Evolutionary conservation across 2,797 vertebrate species (phyloP).

Genomic region (Champsocephalus esox): DNA sequence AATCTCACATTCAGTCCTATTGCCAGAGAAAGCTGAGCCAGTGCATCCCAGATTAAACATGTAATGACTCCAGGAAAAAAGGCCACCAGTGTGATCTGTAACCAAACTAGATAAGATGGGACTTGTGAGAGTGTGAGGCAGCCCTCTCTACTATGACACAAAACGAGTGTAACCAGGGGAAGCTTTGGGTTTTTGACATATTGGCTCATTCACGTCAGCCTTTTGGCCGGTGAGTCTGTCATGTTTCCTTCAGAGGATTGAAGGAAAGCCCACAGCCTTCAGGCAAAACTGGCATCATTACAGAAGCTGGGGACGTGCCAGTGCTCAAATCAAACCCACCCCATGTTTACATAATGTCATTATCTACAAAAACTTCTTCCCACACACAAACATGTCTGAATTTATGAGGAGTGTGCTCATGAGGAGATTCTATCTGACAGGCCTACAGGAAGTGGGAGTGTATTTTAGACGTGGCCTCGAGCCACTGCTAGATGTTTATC

Average conservation of each 20-base stretch:
- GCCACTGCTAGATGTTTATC: slow-evolving; percentile 57
- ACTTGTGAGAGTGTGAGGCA: slow-evolving; percentile 13
- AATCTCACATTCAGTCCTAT: background rate
- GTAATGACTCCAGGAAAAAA: slow-evolving; percentile 4
- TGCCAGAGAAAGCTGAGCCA: background rate
- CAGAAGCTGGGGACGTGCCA: slow-evolving; percentile 63
- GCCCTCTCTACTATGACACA: background rate
- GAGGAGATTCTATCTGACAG: slow-evolving; percentile 68
- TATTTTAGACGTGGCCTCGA: slow-evolving; percentile 43
- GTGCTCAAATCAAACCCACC: slow-evolving; percentile 65
- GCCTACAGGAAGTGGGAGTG: slow-evolving; percentile 54
- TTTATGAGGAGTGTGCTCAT: slow-evolving; percentile 31
- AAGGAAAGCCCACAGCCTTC: slow-evolving; percentile 67
- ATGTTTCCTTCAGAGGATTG: slow-evolving; percentile 60
- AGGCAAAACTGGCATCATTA: slow-evolving; percentile 63
- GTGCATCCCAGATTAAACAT: background rate
- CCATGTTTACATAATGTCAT: slow-evolving; percentile 69
- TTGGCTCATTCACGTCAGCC: slow-evolving; percentile 46
- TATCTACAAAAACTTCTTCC: slow-evolving; percentile 58
- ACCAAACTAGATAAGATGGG: slow-evolving; percentile 4
- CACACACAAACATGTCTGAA: slow-evolving; percentile 47
- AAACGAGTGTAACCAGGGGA: slow-evolving; percentile 30
- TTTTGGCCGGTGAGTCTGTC: slow-evolving; percentile 47
- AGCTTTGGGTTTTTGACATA: slow-evolving; percentile 46
- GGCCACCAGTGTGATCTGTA: background rate